Conservation (phyloP, 2,888 invertebrate genomes). For the Monopis laevigella region DNA sequence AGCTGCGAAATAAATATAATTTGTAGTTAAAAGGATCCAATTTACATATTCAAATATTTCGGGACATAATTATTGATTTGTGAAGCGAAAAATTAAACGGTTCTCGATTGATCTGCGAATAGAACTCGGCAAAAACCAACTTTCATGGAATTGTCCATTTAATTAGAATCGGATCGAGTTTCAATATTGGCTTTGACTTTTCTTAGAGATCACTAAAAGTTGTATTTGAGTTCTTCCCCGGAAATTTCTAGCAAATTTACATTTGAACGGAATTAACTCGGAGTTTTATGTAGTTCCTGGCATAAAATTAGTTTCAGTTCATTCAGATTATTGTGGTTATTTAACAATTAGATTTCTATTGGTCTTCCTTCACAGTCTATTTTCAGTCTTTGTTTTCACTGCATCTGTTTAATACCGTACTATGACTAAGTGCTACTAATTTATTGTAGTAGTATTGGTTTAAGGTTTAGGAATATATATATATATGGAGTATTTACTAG, state of each 20-base stretch:
- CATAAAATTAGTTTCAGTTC: constrained; percentile 2
- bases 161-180: constrained; percentile 26
- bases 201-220: constrained; percentile 24
- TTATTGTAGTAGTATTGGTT: too few relatives aligned
- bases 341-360: too few relatives aligned
- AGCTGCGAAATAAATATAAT: too few relatives aligned
- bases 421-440: too few relatives aligned
- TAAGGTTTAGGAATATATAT: too few relatives aligned
- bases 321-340: too few relatives aligned
- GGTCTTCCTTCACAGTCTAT: too few relatives aligned
- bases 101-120: constrained; percentile 19
- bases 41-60: too few relatives aligned
- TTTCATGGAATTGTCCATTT: constrained; percentile 24
- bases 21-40: too few relatives aligned
- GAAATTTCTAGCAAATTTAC: constrained; percentile 5
- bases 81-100: neutral
- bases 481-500: too few relatives aligned
- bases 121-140: constrained; percentile 15
- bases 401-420: too few relatives aligned
- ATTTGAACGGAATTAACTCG: constrained; percentile 7
- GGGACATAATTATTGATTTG: constrained; percentile 12
- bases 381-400: too few relatives aligned
- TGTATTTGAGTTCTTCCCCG: constrained; percentile 18
- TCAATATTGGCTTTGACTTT: constrained; percentile 25
- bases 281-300: constrained; percentile 2